Percentiles rank a stretch among this genome's conserved stretches.
Conservation (phyloP, 1,140 invertebrate genomes). For the Gryon sp. region DNA sequence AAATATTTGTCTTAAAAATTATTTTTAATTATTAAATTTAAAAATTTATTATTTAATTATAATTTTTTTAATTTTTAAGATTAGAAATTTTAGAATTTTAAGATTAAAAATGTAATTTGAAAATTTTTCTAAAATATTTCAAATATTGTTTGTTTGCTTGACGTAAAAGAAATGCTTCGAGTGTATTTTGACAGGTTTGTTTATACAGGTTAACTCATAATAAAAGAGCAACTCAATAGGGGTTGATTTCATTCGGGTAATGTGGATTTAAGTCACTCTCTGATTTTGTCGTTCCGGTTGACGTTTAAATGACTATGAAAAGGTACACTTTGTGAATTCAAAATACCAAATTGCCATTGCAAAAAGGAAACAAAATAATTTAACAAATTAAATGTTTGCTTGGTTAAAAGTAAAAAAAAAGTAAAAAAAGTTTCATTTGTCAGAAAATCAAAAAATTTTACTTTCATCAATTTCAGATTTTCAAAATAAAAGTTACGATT, state of each 20-base stretch:
- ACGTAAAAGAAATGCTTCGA: constrained; percentile 32
- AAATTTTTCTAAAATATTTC: constrained; percentile 15
- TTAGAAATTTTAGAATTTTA: not conserved
- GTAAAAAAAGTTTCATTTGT: too few relatives aligned
- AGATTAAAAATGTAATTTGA: not conserved
- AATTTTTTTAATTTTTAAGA: too few relatives aligned
- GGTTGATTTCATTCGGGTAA: constrained; percentile 43
- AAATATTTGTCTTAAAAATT: not conserved
- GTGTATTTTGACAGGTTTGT: constrained; percentile 58
- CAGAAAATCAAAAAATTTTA: too few relatives aligned
- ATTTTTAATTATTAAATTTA: too few relatives aligned
- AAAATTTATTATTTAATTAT: too few relatives aligned
- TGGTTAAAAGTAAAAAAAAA: too few relatives aligned
- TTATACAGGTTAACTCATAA: constrained; percentile 43
- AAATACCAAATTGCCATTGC: too few relatives aligned
- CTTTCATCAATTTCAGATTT: too few relatives aligned
- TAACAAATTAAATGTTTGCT: too few relatives aligned
- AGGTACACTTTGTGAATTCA: too few relatives aligned
- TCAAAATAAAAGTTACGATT: too few relatives aligned
- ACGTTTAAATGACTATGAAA: constrained; percentile 39
- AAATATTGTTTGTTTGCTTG: constrained; percentile 9
- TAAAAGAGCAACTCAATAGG: constrained; percentile 54
- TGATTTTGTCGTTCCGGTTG: not conserved
- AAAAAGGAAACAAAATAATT: too few relatives aligned
- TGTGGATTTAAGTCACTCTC: constrained; percentile 31